Evolutionary conservation across 2,888 invertebrate species (phyloP), one percentile per base, ranked within the genome.

Genomic region (Gandaritis pyraliata): DNA sequence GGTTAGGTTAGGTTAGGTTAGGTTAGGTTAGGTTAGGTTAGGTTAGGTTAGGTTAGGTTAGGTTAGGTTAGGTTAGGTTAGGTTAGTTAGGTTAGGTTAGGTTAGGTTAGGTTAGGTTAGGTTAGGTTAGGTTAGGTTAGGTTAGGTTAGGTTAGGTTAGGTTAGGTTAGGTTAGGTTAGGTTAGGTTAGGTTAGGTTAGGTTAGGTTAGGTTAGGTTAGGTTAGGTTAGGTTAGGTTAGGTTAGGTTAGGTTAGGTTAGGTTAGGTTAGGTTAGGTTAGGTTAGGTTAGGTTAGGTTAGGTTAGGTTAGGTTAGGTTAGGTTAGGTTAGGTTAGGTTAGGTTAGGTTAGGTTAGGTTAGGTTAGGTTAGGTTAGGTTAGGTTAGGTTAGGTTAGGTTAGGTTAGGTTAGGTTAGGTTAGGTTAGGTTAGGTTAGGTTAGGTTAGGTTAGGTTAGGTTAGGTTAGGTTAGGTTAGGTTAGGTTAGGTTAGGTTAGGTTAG

Each of bases 221-320:
- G 64, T 56, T 56, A 64, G 56, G 63, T 65, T 65, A 52, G 61
- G 58, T 65, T 65, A 55, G 58, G 58, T 58, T 61, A 56, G 55
- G 65, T 61, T 65, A 62, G 62, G 62, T 63, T 63, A 60, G 60
- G 66, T 62, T 62, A 63, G 63, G 66, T 66, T 66, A 64, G 66
- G 8, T 45, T 38, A 18, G 38, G 18, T 38, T 7, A 18, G n/a
- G 6, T n/a, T 15, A 45, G 57, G 58, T 58, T 58, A 58, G 55
- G 55, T 51, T 58, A 61, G 61, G 65, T 65, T 61, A 58, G 65
- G 65, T 65, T 65, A 58, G 58, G 61, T 61, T 58, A 61, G 61
- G 61, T 65, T 65, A 61, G 65, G 65, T 65, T 65, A 58, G 58
- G 61, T 58, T 58, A 58, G 61, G 61, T 65, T 65, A 58, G 53